Conservation (phyloP, 2,797 vertebrate genomes). For the Diceros bicornis region DNA sequence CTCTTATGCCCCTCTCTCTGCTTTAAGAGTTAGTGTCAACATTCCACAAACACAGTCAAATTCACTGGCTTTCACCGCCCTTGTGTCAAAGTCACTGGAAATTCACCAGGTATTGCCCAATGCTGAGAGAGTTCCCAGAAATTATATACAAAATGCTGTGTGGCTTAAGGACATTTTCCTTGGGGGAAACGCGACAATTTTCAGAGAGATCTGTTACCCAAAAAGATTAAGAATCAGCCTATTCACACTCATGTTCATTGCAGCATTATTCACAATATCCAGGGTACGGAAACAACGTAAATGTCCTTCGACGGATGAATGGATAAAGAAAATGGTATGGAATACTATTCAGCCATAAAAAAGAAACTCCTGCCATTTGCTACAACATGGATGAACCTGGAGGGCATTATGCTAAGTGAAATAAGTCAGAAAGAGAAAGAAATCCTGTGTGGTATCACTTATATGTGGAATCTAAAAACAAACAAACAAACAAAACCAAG, state of each 20-base stretch:
- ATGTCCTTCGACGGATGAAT: not conserved
- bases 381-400: not conserved
- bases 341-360: not conserved
- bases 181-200: not conserved
- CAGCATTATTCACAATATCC: not conserved
- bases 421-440: not conserved
- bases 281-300: not conserved
- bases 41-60: not conserved
- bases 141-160: not conserved
- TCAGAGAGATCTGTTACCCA: not conserved
- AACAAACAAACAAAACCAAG: not conserved
- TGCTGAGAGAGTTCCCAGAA: not conserved
- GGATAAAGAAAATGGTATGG: not conserved
- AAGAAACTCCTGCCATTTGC: not conserved
- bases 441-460: not conserved
- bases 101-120: not conserved
- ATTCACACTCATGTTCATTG: not conserved
- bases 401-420: not conserved
- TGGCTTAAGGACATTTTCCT: not conserved
- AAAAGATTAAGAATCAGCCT: slow-evolving; percentile 41
- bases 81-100: not conserved
- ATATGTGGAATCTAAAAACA: not conserved
- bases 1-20: not conserved
- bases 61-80: not conserved
- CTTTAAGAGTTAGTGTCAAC: not conserved